phyloP scores from a whole-genome alignment of 2,797 vertebrate species.

The Liasis olivaceus region DNA sequence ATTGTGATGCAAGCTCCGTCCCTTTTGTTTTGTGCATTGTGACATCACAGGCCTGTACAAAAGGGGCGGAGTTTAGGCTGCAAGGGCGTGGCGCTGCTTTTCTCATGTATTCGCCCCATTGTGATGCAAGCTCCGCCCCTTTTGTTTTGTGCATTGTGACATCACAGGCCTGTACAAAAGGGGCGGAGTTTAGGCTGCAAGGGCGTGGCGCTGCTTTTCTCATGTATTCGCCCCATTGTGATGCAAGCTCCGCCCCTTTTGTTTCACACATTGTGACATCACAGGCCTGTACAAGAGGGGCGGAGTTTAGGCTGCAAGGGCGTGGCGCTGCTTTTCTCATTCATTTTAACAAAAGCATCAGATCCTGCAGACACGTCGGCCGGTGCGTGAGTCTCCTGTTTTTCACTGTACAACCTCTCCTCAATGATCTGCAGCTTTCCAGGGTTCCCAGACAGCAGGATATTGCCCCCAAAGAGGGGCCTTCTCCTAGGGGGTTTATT shows the following conservation, averaged over 20 bases:
- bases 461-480: accelerated
- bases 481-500: not conserved
- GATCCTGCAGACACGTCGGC: not conserved
- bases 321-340: not conserved
- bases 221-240: not conserved
- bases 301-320: not conserved
- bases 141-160: not conserved
- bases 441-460: not conserved
- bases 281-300: not conserved
- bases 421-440: not conserved
- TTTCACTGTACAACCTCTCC: not conserved
- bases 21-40: too few relatives aligned
- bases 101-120: too few relatives aligned
- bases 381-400: not conserved
- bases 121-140: not conserved
- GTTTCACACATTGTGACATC: too few relatives aligned
- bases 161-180: not conserved
- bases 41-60: too few relatives aligned
- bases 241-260: too few relatives aligned
- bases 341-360: not conserved
- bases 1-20: too few relatives aligned
- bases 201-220: not conserved
- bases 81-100: too few relatives aligned
- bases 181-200: not conserved
- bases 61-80: too few relatives aligned